Evolutionary conservation across 2,797 vertebrate species (phyloP).

Genomic region (Eulemur mongoz): DNA sequence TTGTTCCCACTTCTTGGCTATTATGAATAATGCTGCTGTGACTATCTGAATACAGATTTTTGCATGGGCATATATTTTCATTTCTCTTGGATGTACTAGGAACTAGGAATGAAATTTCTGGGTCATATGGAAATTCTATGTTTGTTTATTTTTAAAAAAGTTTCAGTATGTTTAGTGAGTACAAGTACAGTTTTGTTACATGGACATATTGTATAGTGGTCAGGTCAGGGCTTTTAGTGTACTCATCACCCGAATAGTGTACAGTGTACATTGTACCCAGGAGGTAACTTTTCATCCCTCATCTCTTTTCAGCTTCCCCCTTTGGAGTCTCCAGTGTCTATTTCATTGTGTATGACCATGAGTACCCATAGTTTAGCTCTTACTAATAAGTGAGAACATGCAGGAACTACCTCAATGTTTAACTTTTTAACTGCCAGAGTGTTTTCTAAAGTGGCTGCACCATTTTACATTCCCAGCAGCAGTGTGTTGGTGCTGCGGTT

Average conservation of each 20-base stretch:
- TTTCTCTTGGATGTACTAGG: not conserved
- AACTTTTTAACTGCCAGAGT: not conserved
- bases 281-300: not conserved
- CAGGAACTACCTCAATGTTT: not conserved
- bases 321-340: not conserved
- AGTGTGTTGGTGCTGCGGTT: not conserved
- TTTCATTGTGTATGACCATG: not conserved
- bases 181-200: not conserved
- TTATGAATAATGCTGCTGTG: constrained; percentile 27
- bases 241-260: not conserved
- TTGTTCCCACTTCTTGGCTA: not conserved
- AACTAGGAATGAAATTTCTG: not conserved
- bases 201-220: not conserved
- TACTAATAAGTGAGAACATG: not conserved
- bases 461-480: constrained; percentile 11
- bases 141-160: not conserved
- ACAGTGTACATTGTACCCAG: not conserved
- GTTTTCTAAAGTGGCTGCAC: not conserved
- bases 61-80: not conserved
- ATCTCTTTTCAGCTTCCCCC: not conserved
- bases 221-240: not conserved
- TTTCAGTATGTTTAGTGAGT: not conserved
- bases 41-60: constrained; percentile 7
- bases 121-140: not conserved
- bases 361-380: not conserved